Evolutionary conservation across 2,113 vertebrate genomes (phyloP), one percentile per base, ranked within the genome.

Genomic region (Jacana jacana): DNA sequence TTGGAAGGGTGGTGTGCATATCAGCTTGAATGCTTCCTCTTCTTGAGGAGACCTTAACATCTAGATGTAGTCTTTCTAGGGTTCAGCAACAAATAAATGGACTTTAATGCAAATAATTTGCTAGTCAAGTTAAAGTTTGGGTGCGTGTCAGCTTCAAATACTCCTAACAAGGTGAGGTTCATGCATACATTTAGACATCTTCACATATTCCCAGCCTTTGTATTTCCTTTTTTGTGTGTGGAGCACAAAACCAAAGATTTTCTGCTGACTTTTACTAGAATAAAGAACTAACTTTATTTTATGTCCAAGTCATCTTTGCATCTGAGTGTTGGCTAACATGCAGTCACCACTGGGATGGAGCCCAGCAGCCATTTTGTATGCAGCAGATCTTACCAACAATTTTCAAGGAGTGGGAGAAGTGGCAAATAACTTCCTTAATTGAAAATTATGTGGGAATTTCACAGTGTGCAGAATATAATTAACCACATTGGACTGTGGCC

Each of bases 391-490:
- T 65, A 81, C 48, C 80, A 88, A 61, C 64, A 61, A 44, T 71
- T 95, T 96, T 94, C 77, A 86, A 66, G 54, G 65, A 93, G 61
- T 89, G 48, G 75, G 49, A 94, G 73, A 96, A 93, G 90, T 94
- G 93, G 91, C 82, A 93, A 96, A 95, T 87, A 93, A 84, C 92
- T 95, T 94, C 61, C 83, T 86, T 89, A 94, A 94, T 84, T 92
- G 77, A 96, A 94, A 92, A 95, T 95, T 96, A 95, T 58, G 83
- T 96, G 88, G 93, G 95, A 97, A 95, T 93, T 96, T 95, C 93
- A 86, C 80, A 91, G 93, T 89, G 83, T 89, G 86, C 78, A 76
- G 86, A 92, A 42, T 92, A 90, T 94, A 96, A 96, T 97, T 96
- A 96, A 91, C 90, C 86, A 94, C 44, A 30, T 12, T 96, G 92